Percentiles rank a stretch among this genome's conserved stretches.
Conservation (phyloP, 2,888 invertebrate species). For the Melinaea marsaeus region DNA sequence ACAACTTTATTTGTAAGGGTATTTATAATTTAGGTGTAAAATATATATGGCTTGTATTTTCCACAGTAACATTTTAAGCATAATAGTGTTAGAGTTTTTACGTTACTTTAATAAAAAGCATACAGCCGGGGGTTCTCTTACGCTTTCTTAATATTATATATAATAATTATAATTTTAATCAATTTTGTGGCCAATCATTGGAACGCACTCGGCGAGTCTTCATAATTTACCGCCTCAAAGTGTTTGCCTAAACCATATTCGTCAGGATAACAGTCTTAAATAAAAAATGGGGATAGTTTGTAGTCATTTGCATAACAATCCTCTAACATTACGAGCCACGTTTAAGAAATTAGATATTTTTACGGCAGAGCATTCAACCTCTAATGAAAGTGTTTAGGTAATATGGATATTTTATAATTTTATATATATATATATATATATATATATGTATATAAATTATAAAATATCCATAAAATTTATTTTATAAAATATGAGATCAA, state of each 20-base stretch:
- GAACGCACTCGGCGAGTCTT: conserved; percentile 50
- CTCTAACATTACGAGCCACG: conserved; percentile 39
- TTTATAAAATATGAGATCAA: background rate
- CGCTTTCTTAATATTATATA: no score
- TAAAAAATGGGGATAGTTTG: conserved; percentile 43
- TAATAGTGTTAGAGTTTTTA: conserved; percentile 6
- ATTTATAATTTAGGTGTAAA: no score
- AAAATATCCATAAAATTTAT: background rate
- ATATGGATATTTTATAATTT: background rate
- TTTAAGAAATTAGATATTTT: conserved; percentile 22
- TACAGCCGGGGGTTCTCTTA: conserved; percentile 31
- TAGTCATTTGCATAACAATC: conserved; percentile 48
- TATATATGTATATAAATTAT: no score
- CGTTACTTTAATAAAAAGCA: conserved; percentile 54
- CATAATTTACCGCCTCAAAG: conserved; percentile 64
- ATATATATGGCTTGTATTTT: no score
- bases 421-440: no score
- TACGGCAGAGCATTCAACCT: conserved; percentile 15
- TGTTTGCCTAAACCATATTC: conserved; percentile 53
- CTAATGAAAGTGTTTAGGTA: background rate
- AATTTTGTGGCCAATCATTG: conserved; percentile 70
- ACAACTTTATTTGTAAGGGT: no score
- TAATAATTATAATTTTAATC: conserved; percentile 77
- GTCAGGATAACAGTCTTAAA: conserved; percentile 51
- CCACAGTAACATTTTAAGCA: background rate